Evolutionary conservation across 2,888 invertebrate genomes (phyloP), one percentile per base, ranked within the genome.

Genomic region (Nomada flava): DNA sequence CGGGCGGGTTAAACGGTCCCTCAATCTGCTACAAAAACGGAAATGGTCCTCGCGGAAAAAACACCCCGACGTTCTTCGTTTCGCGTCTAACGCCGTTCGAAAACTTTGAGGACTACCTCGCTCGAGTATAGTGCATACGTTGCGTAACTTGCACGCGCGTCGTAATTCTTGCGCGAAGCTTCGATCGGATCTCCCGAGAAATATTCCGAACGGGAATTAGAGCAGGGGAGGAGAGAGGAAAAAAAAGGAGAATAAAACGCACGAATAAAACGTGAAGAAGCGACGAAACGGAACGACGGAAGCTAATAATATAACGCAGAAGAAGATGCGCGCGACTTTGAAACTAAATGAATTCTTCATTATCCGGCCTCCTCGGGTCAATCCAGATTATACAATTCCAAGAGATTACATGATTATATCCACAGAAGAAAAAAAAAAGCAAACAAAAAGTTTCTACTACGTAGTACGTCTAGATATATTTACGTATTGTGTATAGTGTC

Each of bases 391-490:
- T 82, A 86, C 83, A 84, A 86, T 74, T 88, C 74, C 83, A 86
- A 36, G 71, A 85, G 76, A 85, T 88, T 88, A 88, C 81, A 83
- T 64, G 84, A 85, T 84, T 87, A 88, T 84, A 82, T 89, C 87
- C 85, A 82, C 42, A 67, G 36, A 36, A 7, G 36, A 36, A 36
- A 29, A 36, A 36, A 36, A 36, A 7, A 36, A 10, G 1, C 47
- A 57, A 68, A 65, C 36, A 68, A 71, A 83, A 91, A 89, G 85
- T 92, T 92, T 92, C 90, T 91, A 91, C 90, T 91, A 86, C 83
- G 86, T 91, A 91, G 90, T 88, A 89, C 89, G 89, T 90, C 89
- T 91, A 90, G 90, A 89, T 90, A 88, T 88, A 89, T 86, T 78
- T 87, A 85, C 85, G 84, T 89, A 90, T 89, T 88, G 89, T 89